Evolutionary conservation across 1,140 invertebrate species (phyloP).

Genomic region (Andricus grossulariae): DNA sequence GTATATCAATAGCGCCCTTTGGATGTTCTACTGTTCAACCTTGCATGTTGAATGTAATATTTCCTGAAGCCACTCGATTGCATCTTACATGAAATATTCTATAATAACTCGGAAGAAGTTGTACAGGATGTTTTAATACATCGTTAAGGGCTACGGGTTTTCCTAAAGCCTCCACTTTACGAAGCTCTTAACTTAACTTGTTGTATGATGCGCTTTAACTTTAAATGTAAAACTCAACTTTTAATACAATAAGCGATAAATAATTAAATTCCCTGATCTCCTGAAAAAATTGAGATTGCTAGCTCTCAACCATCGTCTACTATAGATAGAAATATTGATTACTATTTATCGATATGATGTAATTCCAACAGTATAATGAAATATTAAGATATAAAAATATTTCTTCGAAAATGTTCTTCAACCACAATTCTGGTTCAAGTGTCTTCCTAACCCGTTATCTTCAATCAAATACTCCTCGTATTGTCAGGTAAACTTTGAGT

Average conservation of each 20-base stretch:
- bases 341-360: too few relatives aligned
- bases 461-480: background rate
- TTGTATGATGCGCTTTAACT: background rate
- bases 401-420: background rate
- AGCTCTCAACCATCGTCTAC: too few relatives aligned
- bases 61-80: background rate
- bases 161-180: background rate
- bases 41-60: background rate
- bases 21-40: background rate
- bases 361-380: too few relatives aligned
- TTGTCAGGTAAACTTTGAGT: slow-evolving; percentile 8
- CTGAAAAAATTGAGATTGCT: background rate
- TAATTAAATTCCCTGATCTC: background rate
- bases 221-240: background rate
- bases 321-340: too few relatives aligned
- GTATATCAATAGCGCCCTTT: too few relatives aligned
- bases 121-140: background rate
- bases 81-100: background rate
- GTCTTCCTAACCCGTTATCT: background rate
- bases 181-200: background rate
- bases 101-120: slow-evolving; percentile 1
- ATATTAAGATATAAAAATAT: background rate
- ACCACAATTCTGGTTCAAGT: background rate
- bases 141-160: background rate
- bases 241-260: background rate